Conservation (phyloP, 2,113 vertebrate genomes). For the Pycnonotus jocosus region DNA sequence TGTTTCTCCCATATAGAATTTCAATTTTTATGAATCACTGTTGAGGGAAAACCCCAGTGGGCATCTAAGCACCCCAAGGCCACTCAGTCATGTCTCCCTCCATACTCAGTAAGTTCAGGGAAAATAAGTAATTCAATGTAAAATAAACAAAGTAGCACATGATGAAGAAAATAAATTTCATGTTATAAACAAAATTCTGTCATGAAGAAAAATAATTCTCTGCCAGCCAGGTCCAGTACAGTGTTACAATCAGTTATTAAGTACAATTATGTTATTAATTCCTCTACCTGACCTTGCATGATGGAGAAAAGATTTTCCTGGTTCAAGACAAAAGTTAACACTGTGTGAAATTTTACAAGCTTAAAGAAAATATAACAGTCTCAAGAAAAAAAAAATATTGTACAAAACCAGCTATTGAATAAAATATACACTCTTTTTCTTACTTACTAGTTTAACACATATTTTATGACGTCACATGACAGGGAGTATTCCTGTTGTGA, state of each 20-base stretch:
- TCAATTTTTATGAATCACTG: background rate
- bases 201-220: background rate
- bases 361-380: background rate
- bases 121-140: background rate
- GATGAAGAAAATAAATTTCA: background rate
- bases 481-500: background rate
- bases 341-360: background rate
- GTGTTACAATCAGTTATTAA: background rate
- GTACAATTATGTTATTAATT: background rate
- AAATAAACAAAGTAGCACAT: background rate
- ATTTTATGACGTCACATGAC: background rate
- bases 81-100: background rate
- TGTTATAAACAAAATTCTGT: background rate
- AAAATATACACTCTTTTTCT: background rate
- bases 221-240: background rate
- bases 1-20: background rate
- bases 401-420: background rate
- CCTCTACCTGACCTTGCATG: background rate
- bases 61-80: background rate
- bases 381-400: background rate
- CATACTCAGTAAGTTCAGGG: background rate
- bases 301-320: background rate
- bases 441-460: background rate
- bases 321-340: background rate
- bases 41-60: rapidly evolving